These are phyloP conservation scores for Patella ulyssiponensis DNA, from an alignment of 2,888 invertebrate genomes.

Conservation along the genomic window DNA sequence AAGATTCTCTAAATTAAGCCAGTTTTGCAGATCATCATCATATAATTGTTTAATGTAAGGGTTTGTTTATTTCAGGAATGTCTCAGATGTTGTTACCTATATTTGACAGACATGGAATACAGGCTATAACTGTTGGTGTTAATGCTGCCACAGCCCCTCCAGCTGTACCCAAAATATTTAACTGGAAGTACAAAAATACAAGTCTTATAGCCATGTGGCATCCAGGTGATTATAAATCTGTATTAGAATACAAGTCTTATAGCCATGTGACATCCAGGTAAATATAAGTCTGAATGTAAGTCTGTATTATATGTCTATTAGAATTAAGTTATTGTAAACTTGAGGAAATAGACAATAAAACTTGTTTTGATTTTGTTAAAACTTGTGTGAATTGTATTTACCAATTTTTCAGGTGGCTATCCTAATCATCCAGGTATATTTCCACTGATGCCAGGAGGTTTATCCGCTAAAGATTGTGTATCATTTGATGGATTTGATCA, in stretches of 20 bases:
- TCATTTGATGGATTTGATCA: constrained; percentile 54
- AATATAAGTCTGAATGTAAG: constrained; percentile 17
- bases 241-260: constrained; percentile 38
- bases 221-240: constrained; percentile 43
- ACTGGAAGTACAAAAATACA: constrained; percentile 53
- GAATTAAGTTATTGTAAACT: too few relatives aligned
- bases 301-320: constrained; percentile 35
- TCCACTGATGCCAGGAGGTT: constrained; percentile 59
- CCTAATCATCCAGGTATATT: constrained; percentile 59
- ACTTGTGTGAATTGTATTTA: too few relatives aligned
- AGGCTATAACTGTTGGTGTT: constrained; percentile 62
- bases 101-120: constrained; percentile 50
- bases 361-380: too few relatives aligned
- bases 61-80: constrained; percentile 43
- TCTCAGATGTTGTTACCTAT: constrained; percentile 57
- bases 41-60: too few relatives aligned
- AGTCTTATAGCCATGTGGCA: constrained; percentile 62
- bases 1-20: too few relatives aligned
- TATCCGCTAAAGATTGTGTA: constrained; percentile 60
- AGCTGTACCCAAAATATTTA: constrained; percentile 59
- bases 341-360: too few relatives aligned
- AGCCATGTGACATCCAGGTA: constrained; percentile 63
- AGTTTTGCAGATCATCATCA: too few relatives aligned
- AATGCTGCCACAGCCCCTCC: constrained; percentile 60
- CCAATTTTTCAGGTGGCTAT: constrained; percentile 58